These are phyloP conservation scores for Sinhomidia bicolor DNA, from an alignment of 2,888 invertebrate species.

Conservation along the genomic window DNA sequence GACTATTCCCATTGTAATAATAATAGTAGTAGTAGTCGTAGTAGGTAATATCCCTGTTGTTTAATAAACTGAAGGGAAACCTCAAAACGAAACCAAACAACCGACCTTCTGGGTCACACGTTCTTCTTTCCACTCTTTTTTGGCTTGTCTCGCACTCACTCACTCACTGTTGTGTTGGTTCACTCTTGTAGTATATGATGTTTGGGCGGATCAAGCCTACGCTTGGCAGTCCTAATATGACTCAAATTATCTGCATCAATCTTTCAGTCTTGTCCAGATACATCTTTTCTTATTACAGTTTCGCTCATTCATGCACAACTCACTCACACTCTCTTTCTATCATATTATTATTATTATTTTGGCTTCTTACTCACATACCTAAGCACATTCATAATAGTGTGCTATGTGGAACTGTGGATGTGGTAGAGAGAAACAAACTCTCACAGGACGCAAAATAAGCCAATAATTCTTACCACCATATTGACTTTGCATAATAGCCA, in stretches of 20 bases:
- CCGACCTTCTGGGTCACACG: constrained; percentile 80
- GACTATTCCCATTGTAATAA: constrained; percentile 30
- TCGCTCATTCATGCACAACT: constrained; percentile 23
- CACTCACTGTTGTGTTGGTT: no score
- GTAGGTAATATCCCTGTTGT: no score
- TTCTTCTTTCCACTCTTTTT: constrained; percentile 64
- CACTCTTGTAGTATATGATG: constrained; percentile 15
- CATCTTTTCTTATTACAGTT: constrained; percentile 45
- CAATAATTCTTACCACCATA: constrained; percentile 37
- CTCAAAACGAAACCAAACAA: constrained; percentile 69
- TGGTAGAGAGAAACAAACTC: background rate
- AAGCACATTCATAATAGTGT: constrained; percentile 18
- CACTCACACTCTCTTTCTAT: background rate
- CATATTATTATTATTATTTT: constrained; percentile 24
- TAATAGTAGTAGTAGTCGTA: constrained; percentile 49
- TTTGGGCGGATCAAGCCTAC: constrained; percentile 79
- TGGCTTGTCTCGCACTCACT: background rate
- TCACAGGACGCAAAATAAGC: background rate
- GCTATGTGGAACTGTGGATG: constrained; percentile 17
- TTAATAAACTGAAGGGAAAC: constrained; percentile 64
- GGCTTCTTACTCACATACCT: constrained; percentile 25
- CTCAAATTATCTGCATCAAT: constrained; percentile 78
- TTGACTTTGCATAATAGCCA: constrained; percentile 20
- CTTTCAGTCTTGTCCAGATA: constrained; percentile 71
- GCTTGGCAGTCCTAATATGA: constrained; percentile 79